These are phyloP conservation scores for Leiothrix lutea DNA, from an alignment of 2,113 vertebrate species.

Conservation along the genomic window DNA sequence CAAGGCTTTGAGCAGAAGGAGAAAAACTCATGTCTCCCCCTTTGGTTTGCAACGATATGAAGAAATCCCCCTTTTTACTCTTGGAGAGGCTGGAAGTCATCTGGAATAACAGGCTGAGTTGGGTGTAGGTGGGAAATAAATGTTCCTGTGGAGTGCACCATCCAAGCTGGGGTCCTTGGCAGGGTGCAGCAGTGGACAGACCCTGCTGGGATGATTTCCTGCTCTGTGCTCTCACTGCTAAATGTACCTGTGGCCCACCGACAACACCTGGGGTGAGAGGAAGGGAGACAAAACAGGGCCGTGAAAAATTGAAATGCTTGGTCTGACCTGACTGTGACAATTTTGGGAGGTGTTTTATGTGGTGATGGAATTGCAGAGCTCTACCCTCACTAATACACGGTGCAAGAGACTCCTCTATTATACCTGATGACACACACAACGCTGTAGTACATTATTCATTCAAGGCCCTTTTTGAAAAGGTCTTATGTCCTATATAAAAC, in stretches of 20 bases:
- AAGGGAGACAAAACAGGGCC: neutral
- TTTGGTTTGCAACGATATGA: neutral
- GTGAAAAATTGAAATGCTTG: neutral
- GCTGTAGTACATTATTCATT: constrained; percentile 62
- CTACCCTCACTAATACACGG: neutral
- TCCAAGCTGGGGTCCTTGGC: neutral
- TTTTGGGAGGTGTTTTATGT: constrained; percentile 46
- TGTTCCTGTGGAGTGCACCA: neutral
- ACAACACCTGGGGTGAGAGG: neutral
- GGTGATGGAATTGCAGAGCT: constrained; percentile 24
- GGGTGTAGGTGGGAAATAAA: neutral
- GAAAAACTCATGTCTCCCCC: neutral
- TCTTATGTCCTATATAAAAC: constrained; percentile 62
- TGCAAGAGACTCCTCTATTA: constrained; percentile 28
- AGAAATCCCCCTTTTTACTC: neutral
- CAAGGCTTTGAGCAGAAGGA: neutral
- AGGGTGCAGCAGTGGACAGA: neutral
- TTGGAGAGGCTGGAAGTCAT: neutral
- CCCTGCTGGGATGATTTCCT: neutral
- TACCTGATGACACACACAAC: constrained; percentile 14
- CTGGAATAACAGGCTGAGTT: neutral
- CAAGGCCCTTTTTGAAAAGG: constrained; percentile 46
- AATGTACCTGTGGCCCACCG: neutral
- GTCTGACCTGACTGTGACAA: neutral
- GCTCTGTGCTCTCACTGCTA: neutral